These are phyloP conservation scores for Crocallis elinguaria DNA, from an alignment of 2,888 invertebrate genomes.

Conservation along the genomic window DNA sequence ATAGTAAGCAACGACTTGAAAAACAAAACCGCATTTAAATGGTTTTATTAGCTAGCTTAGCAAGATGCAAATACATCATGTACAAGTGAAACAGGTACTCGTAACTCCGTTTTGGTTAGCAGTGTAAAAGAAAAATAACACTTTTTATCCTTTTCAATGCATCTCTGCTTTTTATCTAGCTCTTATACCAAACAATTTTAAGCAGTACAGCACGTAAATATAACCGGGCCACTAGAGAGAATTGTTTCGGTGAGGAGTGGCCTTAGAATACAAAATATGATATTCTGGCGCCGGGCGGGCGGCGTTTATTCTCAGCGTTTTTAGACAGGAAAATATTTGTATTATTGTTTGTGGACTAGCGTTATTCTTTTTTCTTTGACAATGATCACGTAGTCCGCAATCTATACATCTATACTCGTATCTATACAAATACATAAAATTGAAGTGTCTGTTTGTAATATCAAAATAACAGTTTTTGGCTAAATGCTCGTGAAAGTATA, in stretches of 20 bases:
- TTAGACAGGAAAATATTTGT: background rate
- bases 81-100: no score
- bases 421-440: no score
- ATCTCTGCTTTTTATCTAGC: background rate
- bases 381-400: background rate
- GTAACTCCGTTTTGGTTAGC: no score
- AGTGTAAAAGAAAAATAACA: no score
- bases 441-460: no score
- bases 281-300: background rate
- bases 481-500: no score
- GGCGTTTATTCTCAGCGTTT: background rate
- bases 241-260: background rate
- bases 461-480: no score
- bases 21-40: no score
- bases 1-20: no score
- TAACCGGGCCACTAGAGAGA: background rate
- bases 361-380: background rate
- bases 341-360: background rate
- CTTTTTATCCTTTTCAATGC: background rate
- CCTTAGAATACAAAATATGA: conserved; percentile 6
- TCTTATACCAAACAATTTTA: background rate
- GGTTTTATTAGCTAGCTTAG: no score
- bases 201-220: background rate
- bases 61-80: no score
- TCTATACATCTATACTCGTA: no score